Conservation (phyloP, 2,888 invertebrate species). For the Stramonita haemastoma region DNA sequence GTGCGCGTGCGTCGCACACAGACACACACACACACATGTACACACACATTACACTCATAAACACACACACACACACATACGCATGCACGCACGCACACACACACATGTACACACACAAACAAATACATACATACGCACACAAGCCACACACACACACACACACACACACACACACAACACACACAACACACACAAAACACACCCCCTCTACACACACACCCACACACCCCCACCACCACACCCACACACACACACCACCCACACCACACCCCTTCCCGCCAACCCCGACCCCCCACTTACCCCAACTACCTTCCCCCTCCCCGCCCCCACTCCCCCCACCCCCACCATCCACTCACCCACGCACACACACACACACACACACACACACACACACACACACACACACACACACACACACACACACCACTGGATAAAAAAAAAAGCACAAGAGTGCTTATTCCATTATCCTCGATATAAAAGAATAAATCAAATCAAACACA, state of each 20-base stretch:
- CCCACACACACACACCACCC: background rate
- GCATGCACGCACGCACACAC: background rate
- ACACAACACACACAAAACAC: background rate
- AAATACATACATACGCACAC: too few relatives aligned
- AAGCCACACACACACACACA: too few relatives aligned
- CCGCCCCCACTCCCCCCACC: background rate
- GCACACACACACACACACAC: background rate
- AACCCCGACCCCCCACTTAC: background rate
- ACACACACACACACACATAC: too few relatives aligned
- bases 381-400: slow-evolving; percentile 16
- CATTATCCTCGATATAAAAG: too few relatives aligned
- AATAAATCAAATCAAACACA: too few relatives aligned
- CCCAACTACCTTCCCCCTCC: background rate
- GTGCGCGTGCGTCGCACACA: background rate
- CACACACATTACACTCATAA: too few relatives aligned
- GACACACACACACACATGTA: background rate
- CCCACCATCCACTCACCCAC: background rate
- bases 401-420: slow-evolving; percentile 11
- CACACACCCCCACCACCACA: too few relatives aligned
- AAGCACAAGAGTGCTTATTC: too few relatives aligned
- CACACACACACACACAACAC: background rate
- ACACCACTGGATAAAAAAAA: too few relatives aligned
- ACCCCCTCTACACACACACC: background rate
- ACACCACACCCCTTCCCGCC: background rate
- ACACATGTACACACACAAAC: too few relatives aligned